phyloP scores from a whole-genome alignment of 2,113 vertebrate genomes.

The Prolemur simus region DNA sequence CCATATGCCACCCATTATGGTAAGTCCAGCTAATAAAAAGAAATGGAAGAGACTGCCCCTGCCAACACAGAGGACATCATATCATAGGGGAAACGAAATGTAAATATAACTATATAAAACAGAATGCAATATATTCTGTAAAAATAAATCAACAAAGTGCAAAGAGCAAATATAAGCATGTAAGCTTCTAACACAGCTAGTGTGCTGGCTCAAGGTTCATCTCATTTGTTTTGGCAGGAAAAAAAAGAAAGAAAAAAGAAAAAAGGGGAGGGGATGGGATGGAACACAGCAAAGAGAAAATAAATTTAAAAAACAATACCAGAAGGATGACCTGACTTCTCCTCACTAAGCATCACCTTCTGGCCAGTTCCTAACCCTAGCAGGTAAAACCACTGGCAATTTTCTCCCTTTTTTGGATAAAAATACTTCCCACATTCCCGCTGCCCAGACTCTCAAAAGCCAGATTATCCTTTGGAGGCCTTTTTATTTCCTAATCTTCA shows the following conservation, averaged over 20 bases:
- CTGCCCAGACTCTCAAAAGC: not conserved
- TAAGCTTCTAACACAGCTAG: not conserved
- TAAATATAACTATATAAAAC: not conserved
- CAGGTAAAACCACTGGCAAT: not conserved
- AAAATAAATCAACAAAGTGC: not conserved
- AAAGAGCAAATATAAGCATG: not conserved
- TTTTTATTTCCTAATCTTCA: not conserved
- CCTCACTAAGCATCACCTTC: not conserved
- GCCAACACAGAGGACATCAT: not conserved
- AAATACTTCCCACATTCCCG: not conserved
- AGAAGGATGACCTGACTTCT: not conserved
- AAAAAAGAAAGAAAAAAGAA: not conserved
- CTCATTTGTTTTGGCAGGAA: not conserved
- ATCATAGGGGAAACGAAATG: not conserved
- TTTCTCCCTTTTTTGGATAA: not conserved
- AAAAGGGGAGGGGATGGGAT: rapidly evolving
- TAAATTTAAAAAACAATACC: not conserved
- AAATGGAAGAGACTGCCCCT: not conserved
- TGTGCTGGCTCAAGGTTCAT: not conserved
- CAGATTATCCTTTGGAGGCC: not conserved
- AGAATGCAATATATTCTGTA: not conserved
- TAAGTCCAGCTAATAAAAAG: not conserved
- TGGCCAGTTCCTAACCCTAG: not conserved
- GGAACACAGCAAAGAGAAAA: not conserved
- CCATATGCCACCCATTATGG: no score